Conservation (phyloP, 2,888 invertebrate species). For the Xestia sexstrigata region DNA sequence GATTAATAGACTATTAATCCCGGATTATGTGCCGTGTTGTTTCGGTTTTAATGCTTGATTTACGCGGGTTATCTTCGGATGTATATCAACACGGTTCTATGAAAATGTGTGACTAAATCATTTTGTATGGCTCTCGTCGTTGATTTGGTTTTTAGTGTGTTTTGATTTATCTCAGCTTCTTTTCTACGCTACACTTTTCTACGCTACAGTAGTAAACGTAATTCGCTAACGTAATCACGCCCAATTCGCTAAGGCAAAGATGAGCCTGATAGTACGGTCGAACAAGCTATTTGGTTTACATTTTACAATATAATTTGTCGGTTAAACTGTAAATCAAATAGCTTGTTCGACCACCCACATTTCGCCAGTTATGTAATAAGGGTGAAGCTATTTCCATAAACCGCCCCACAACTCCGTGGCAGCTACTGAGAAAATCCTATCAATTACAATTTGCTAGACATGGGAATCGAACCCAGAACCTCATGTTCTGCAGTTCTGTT, state of each 20-base stretch:
- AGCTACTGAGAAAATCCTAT: neutral
- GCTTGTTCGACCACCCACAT: no score
- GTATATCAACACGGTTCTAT: constrained; percentile 49
- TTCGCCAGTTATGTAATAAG: neutral
- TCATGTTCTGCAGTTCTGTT: neutral
- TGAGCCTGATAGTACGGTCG: neutral
- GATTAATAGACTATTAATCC: constrained; percentile 82
- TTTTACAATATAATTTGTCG: no score
- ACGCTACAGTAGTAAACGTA: neutral
- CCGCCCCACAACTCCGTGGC: neutral
- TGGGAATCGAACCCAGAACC: neutral
- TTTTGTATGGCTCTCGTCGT: constrained; percentile 33
- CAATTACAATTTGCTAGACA: neutral
- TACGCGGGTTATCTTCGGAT: constrained; percentile 61
- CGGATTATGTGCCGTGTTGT: constrained; percentile 75
- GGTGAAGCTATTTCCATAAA: neutral
- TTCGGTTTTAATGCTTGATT: constrained; percentile 71
- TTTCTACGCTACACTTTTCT: neutral
- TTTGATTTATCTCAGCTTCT: constrained; percentile 1
- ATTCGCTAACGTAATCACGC: no score
- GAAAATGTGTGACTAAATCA: constrained; percentile 53
- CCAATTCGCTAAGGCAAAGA: neutral
- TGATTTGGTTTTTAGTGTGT: constrained; percentile 17
- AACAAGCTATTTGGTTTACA: no score
- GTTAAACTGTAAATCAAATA: no score